A percentile compares a stretch with the other conserved stretches of the same genome.
phyloP scores from a whole-genome alignment of 2,888 invertebrate species.

The Hemistola chrysoprasaria region DNA sequence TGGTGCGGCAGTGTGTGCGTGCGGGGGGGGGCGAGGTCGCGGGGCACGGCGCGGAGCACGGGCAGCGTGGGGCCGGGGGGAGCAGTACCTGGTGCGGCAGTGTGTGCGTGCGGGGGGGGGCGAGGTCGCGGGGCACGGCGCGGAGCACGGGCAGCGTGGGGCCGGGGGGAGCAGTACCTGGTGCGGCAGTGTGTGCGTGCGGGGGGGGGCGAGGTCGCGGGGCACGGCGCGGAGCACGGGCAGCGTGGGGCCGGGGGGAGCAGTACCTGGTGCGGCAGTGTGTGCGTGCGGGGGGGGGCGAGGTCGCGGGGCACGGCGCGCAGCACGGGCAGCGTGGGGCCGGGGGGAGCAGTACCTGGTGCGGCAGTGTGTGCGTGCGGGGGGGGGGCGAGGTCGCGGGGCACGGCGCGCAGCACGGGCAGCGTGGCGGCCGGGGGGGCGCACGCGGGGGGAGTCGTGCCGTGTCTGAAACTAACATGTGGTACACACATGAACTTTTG shows the following conservation, averaged over 20 bases:
- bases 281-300: slow-evolving; percentile 25
- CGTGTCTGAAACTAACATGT: slow-evolving; percentile 31
- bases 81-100: too few species aligned
- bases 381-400: slow-evolving; percentile 27
- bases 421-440: slow-evolving; percentile 22
- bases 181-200: too few species aligned
- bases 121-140: slow-evolving; percentile 39
- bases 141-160: slow-evolving; percentile 38
- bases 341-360: too few species aligned
- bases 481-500: too few species aligned
- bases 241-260: slow-evolving; percentile 23
- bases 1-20: too few species aligned
- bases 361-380: too few species aligned
- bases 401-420: slow-evolving; percentile 42
- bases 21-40: slow-evolving; percentile 29
- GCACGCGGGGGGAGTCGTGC: slow-evolving; percentile 33
- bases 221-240: slow-evolving; percentile 43
- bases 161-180: too few species aligned
- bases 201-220: slow-evolving; percentile 31
- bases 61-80: slow-evolving; percentile 28
- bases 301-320: slow-evolving; percentile 40
- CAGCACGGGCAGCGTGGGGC: slow-evolving; percentile 35
- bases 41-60: slow-evolving; percentile 42
- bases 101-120: slow-evolving; percentile 16
- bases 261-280: too few species aligned